Base-by-base conservation (phyloP, 2,797 vertebrate species). In the Amblyraja radiata region DNA sequence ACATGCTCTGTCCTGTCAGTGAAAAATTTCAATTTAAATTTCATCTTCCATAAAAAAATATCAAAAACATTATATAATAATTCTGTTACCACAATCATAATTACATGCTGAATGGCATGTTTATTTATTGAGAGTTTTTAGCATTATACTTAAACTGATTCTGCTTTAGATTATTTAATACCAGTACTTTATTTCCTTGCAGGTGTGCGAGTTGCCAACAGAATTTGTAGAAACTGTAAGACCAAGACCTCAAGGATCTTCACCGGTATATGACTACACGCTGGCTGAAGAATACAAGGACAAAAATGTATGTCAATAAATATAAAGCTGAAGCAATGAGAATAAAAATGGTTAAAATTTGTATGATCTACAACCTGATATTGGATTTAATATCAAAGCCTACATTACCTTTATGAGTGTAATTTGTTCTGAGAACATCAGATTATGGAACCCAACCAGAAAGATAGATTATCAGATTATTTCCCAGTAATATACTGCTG, bases 201-300 rank as follows among this genome's bases (percentile, higher is more conserved):
- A 99, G 98, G 95, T 97, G 95, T 97, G 96, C 93, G 97, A 97
- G 83, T 97, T 97, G 93, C 95, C 97, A 13, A 91, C 96, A 93
- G 96, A 96, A 94, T 95, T 96, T 94, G 94, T 95, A 95, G 98
- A 98, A 95, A 96, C 95, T 94, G 96, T 99, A 93, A 96, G 99
- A 93, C 99, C 99, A 25, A 97, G 98, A 6, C 99, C 99, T 68
- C 99, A 99, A 94, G 99, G 99, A 93, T 99, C 99, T 25, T 99
- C 99, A 3, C 99, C 99, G 0, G 97, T 99, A 88, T 99, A 99
- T 73, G 99, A 99, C 93, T 98, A 94, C 93, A 95, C 96, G 0
- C 1, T 95, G 84, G 96, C 96, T 93, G 97, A 97, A 18, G 96
- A 97, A 79, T 96, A 95, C 94, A 95, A 95, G 93, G 95, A 96